phyloP scores from a whole-genome alignment of 2,113 vertebrate genomes.

The Choloepus hoffmanni region DNA sequence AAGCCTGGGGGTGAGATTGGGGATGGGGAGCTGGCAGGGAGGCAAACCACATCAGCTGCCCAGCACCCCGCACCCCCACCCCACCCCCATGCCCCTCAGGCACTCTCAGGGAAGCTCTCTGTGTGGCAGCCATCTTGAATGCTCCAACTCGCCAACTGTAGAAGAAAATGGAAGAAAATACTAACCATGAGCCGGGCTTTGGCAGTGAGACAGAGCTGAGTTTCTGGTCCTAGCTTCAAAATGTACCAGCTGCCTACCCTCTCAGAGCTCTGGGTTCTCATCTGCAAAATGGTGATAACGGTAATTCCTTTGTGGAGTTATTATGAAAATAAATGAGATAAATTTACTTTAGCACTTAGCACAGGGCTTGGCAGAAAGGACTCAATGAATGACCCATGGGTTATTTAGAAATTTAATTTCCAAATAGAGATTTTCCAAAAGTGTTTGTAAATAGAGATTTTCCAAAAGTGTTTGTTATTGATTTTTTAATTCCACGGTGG shows the following conservation, averaged over 20 bases:
- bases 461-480: not conserved
- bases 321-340: not conserved
- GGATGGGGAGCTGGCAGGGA: not conserved
- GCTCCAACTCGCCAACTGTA: not conserved
- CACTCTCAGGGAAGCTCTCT: not conserved
- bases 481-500: not conserved
- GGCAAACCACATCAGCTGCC: not conserved
- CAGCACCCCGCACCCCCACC: not conserved
- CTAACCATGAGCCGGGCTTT: not conserved
- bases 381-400: not conserved
- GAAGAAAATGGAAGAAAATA: not conserved
- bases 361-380: not conserved
- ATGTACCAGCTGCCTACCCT: not conserved
- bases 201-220: not conserved
- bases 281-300: not conserved
- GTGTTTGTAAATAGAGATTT: not conserved
- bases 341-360: not conserved
- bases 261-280: not conserved
- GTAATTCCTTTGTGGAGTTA: not conserved
- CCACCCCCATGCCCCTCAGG: not conserved
- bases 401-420: slow-evolving; percentile 38
- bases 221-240: not conserved
- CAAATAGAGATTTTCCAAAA: slow-evolving; percentile 19
- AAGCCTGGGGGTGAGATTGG: not conserved
- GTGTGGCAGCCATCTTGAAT: not conserved